phyloP scores from a whole-genome alignment of 2,113 vertebrate species.

The Gnathonemus echidnorhynchus region DNA sequence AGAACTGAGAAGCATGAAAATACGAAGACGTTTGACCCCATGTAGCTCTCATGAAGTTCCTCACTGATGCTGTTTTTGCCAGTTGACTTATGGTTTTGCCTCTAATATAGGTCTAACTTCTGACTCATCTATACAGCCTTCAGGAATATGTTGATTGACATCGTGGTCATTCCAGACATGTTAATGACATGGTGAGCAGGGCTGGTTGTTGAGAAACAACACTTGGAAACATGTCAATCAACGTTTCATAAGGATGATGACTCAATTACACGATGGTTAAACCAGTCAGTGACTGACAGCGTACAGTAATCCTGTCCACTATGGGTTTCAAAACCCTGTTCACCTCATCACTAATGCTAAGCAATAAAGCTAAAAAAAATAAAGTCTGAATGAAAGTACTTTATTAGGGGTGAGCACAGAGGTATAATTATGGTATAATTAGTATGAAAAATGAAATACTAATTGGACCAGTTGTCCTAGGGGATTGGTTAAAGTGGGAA shows the following conservation, averaged over 20 bases:
- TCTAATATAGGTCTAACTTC: not conserved
- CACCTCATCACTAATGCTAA: not conserved
- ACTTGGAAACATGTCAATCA: not conserved
- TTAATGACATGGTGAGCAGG: not conserved
- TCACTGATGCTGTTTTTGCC: not conserved
- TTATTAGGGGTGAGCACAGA: not conserved
- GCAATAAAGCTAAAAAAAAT: not conserved
- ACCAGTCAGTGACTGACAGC: not conserved
- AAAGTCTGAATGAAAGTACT: not conserved
- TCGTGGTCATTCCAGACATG: not conserved
- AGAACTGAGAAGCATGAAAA: not conserved
- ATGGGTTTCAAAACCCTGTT: not conserved
- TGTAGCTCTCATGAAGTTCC: not conserved
- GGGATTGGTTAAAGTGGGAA: not conserved
- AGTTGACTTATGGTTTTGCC: not conserved
- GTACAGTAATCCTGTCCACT: not conserved
- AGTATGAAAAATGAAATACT: not conserved
- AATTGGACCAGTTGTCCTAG: conserved; percentile 6
- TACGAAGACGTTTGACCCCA: not conserved
- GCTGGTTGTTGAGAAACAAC: not conserved
- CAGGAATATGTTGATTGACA: not conserved
- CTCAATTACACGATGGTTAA: not conserved
- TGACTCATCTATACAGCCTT: not conserved
- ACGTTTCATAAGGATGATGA: not conserved
- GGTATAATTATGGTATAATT: not conserved